Evolutionary conservation across 2,888 invertebrate species (phyloP), one percentile per base, ranked within the genome.

Genomic region (Hemithea aestivaria): DNA sequence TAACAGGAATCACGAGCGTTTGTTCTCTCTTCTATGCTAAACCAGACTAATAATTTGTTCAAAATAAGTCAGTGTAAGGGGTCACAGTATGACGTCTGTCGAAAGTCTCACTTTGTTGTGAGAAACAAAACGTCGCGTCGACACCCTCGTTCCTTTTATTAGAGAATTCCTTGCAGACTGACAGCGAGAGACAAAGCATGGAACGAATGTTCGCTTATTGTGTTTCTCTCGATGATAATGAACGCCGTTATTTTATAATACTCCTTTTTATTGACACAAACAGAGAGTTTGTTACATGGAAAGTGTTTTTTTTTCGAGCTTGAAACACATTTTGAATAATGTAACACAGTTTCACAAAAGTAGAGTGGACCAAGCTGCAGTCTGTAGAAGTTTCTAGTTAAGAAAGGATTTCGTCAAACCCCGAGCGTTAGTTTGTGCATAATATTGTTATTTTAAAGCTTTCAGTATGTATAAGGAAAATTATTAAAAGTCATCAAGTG

Each of bases 1-100:
- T 84, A 71, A 78, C 78, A 75, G 66, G 84, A 83, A 87, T 84
- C 73, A 82, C 73, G 70, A 76, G 58, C 68, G 45, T 78, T 87
- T 84, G 81, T 85, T 58, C 47, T 49, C 48, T 47, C 68, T 62
- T 80, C 73, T 84, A 76, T 83, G 70, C 71, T 66, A 82, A 85
- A 87, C 87, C 87, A 87, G 78, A 84, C 70, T 85, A 79, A 85
- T 87, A 80, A 87, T 85, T 84, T 74, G 80, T 80, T 62, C 70
- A 80, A 81, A 83, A 87, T 81, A 85, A 83, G 73, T 51, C 62
- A 64, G 44, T 69, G 60, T 59, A 75, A 75, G 77, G 70, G 75
- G 75, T 73, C 84, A 60, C 85, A 72, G 82, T 81, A 66, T 78
- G 87, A 82, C 71, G 81, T 73, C 77, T 58, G 40, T 62, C 61